These are phyloP conservation scores for Colletes collaris DNA, from an alignment of 2,888 invertebrate genomes.

Conservation along the genomic window DNA sequence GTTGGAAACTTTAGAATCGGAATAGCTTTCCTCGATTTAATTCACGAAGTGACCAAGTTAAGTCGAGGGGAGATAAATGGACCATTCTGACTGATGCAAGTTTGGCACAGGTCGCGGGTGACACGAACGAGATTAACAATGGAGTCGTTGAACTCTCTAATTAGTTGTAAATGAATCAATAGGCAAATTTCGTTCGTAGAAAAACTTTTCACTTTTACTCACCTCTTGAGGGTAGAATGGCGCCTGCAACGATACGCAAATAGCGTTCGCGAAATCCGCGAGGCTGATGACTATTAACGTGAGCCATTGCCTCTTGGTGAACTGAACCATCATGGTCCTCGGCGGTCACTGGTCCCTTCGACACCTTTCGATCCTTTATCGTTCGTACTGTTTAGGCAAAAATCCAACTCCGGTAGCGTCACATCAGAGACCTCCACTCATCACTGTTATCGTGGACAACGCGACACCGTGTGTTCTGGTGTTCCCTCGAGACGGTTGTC, in stretches of 20 bases:
- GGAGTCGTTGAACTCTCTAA: no score
- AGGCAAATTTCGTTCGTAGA: no score
- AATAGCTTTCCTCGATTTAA: no score
- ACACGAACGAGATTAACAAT: no score
- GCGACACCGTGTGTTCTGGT: constrained; percentile 23
- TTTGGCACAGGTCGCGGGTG: no score
- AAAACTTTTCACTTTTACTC: constrained; percentile 62
- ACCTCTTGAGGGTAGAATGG: constrained; percentile 94
- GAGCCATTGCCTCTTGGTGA: constrained; percentile 90
- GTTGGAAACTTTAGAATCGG: no score
- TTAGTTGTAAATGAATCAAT: no score
- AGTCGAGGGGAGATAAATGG: no score
- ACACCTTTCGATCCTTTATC: background rate
- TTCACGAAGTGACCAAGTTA: no score
- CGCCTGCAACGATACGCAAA: constrained; percentile 93
- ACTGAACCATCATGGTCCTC: constrained; percentile 85
- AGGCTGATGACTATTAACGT: constrained; percentile 91
- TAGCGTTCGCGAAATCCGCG: constrained; percentile 93
- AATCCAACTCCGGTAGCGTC: constrained; percentile 5
- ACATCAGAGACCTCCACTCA: constrained; percentile 25
- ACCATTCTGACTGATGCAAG: no score
- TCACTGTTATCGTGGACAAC: constrained; percentile 24
- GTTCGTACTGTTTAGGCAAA: background rate
- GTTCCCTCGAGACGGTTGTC: constrained; percentile 8
- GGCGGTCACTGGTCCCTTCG: background rate